Base-by-base conservation (phyloP, 2,113 vertebrate species). In the Climacteris rufus region DNA sequence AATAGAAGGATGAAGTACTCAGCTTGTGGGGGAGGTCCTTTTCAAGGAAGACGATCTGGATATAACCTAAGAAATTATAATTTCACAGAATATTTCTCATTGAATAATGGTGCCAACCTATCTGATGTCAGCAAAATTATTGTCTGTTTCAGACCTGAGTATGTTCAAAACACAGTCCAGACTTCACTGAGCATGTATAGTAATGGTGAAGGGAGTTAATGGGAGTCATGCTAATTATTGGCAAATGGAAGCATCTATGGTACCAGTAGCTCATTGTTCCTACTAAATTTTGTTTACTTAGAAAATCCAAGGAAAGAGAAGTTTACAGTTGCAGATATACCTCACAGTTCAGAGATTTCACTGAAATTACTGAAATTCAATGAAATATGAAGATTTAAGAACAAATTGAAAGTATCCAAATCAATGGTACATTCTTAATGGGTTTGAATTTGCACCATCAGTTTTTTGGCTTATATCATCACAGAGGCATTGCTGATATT, bases 11-110 rank as follows among this genome's bases (percentile, higher is more conserved):
- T 56, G 3, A 83, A 76, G 59, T 47, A 47, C 24, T 79, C 15
- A 50, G 3, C 8, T 59, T 1, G 12, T 0, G 4, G 2, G 3
- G 27, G 10, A 76, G 65, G 6, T 39, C 6, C 10, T 56, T 80
- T 28, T 49, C 24, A 53, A 84, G 70, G 30, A 75, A 20, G 25
- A 39, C 10, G 6, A 21, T 39, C 24, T 65, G 22, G 49, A 49
- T 60, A 40, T 11, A 53, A 76, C 28, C 13, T 83, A 21, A 47
- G 63, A 88, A 74, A 77, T 4, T 57, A 10, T 35, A 28, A 78
- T 52, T 81, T 77, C 16, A 35, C 40, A 7, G 3, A 49, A 37
- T 19, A 2, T 30, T 83, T 87, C n/a, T 40, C 15, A 24, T 22
- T 19, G 23, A 39, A 25, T 57, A 89, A 75, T 71, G 17, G 3